These are phyloP conservation scores for Shinisaurus crocodilurus DNA, from an alignment of 2,113 vertebrate species.

Conservation along the genomic window DNA sequence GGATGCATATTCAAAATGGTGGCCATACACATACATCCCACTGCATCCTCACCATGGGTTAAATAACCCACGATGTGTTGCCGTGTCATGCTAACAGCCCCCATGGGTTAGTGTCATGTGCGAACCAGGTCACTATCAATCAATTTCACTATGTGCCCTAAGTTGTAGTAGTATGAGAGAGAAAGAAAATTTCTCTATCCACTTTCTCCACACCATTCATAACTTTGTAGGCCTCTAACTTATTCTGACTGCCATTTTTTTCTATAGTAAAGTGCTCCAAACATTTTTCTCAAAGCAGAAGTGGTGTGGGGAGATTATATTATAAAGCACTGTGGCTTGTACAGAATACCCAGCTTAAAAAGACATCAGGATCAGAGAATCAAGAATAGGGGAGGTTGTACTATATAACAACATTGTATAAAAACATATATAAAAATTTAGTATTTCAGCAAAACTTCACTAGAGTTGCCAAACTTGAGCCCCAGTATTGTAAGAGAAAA, in stretches of 20 bases:
- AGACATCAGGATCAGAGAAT: not conserved
- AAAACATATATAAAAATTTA: not conserved
- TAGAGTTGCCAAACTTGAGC: slow-evolving; percentile 22
- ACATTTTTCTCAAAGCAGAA: not conserved
- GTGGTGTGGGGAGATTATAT: not conserved
- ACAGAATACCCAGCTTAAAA: not conserved
- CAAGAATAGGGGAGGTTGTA: not conserved
- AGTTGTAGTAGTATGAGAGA: not conserved
- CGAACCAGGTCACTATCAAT: no score
- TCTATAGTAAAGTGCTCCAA: not conserved
- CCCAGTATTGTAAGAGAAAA: slow-evolving; percentile 14
- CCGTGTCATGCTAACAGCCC: no score
- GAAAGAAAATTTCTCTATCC: not conserved
- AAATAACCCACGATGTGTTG: no score
- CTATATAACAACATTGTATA: not conserved
- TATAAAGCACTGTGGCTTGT: not conserved
- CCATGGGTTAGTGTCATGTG: no score
- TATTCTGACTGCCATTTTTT: not conserved
- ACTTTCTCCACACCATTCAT: not conserved
- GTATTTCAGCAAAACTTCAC: not conserved
- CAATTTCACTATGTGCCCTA: not conserved
- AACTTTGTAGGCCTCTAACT: not conserved
- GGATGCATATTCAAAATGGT: no score
- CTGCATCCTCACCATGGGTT: no score
- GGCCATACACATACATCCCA: no score